Conservation (phyloP, 2,113 vertebrate species). For the Leptosomus discolor region DNA sequence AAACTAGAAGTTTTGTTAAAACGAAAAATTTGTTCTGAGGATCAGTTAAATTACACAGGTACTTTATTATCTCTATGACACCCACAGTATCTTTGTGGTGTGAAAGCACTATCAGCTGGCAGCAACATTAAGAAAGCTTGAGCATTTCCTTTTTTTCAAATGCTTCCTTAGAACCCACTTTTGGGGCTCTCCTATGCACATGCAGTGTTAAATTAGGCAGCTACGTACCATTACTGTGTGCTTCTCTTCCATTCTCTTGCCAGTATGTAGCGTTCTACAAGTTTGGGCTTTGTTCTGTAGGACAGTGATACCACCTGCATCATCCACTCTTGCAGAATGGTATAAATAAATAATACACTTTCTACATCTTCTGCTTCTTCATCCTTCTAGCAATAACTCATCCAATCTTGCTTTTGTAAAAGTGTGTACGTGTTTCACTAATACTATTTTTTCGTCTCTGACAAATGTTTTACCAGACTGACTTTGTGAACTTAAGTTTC, state of each 20-base stretch:
- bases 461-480: neutral
- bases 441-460: neutral
- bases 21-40: neutral
- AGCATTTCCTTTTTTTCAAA: neutral
- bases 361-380: neutral
- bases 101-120: neutral
- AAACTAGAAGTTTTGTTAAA: neutral
- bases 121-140: neutral
- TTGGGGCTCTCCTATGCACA: neutral
- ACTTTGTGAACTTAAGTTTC: neutral
- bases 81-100: neutral
- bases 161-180: neutral
- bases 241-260: neutral
- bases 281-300: neutral
- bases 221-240: fast-evolving
- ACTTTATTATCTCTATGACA: neutral
- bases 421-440: neutral
- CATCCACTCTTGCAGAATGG: neutral
- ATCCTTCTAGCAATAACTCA: neutral
- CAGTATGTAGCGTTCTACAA: fast-evolving
- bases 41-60: neutral
- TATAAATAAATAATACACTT: neutral
- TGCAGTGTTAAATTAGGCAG: neutral
- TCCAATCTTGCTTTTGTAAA: neutral
- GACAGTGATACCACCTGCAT: neutral